phyloP scores from a whole-genome alignment of 2,797 vertebrate genomes.

The Hephaestus fuliginosus region DNA sequence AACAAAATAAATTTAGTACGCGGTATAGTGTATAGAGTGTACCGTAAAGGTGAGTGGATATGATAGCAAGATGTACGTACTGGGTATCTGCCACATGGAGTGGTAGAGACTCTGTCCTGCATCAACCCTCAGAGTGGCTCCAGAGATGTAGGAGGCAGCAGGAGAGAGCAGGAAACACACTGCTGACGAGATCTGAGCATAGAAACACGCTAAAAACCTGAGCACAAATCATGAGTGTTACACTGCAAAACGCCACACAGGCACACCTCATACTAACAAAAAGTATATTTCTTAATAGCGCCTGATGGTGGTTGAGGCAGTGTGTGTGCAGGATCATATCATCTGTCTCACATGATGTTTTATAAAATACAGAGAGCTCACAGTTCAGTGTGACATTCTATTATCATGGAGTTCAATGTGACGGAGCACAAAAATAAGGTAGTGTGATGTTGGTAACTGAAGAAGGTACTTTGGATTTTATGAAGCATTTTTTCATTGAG shows the following conservation, averaged over 20 bases:
- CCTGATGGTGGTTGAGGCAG: neutral
- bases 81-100: slow-evolving; percentile 80
- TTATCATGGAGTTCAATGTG: neutral
- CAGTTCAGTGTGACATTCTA: neutral
- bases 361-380: too few relatives aligned
- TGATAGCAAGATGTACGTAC: slow-evolving; percentile 72
- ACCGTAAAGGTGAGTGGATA: neutral
- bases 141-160: slow-evolving; percentile 92
- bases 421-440: neutral
- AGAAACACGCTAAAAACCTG: neutral
- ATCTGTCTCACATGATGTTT: too few relatives aligned
- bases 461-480: too few relatives aligned
- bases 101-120: slow-evolving; percentile 90
- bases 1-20: neutral
- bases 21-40: neutral
- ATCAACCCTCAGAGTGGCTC: slow-evolving; percentile 91
- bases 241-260: neutral
- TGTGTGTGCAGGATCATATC: too few relatives aligned
- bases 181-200: slow-evolving; percentile 88
- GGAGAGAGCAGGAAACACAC: slow-evolving; percentile 97
- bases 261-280: neutral
- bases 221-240: neutral
- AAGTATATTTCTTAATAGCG: neutral
- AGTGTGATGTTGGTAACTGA: neutral
- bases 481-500: too few relatives aligned